These are phyloP conservation scores for Lasius fuliginosus DNA, from an alignment of 2,888 invertebrate species.

Conservation along the genomic window DNA sequence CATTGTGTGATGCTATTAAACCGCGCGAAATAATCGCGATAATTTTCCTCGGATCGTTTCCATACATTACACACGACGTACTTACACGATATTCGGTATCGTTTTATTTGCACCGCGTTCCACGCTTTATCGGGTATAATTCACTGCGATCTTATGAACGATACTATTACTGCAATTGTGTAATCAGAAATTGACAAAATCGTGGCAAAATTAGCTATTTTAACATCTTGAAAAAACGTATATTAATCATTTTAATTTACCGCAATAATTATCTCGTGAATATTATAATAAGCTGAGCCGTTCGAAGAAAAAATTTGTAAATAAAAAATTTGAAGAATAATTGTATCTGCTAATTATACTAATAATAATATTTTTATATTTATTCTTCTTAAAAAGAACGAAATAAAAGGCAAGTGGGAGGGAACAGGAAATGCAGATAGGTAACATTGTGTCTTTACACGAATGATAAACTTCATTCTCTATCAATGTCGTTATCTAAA, in stretches of 20 bases:
- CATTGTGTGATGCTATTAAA: slow-evolving; percentile 7
- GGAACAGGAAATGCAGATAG: slow-evolving; percentile 47
- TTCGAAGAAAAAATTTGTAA: not conserved
- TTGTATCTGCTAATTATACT: slow-evolving; percentile 41
- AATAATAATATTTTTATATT: slow-evolving; percentile 62
- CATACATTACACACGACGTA: slow-evolving; percentile 4
- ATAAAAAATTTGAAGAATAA: slow-evolving; percentile 1
- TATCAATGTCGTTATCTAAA: slow-evolving; percentile 64
- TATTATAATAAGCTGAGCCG: slow-evolving; percentile 10
- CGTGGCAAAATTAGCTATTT: not conserved
- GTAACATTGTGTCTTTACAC: slow-evolving; percentile 58
- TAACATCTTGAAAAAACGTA: not conserved
- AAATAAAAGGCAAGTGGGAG: slow-evolving; percentile 54
- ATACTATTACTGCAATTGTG: not conserved
- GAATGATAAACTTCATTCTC: slow-evolving; percentile 52
- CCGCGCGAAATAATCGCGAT: slow-evolving; percentile 23
- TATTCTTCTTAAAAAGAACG: slow-evolving; percentile 51
- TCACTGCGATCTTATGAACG: slow-evolving; percentile 5
- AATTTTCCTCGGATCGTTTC: slow-evolving; percentile 7
- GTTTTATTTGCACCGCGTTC: not conserved
- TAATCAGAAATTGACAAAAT: slow-evolving; percentile 4
- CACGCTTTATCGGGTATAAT: not conserved
- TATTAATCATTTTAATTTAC: not conserved
- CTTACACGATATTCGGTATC: not conserved
- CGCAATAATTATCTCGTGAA: slow-evolving; percentile 14